phyloP scores from a whole-genome alignment of 2,113 vertebrate genomes.

The Mixornis gularis region DNA sequence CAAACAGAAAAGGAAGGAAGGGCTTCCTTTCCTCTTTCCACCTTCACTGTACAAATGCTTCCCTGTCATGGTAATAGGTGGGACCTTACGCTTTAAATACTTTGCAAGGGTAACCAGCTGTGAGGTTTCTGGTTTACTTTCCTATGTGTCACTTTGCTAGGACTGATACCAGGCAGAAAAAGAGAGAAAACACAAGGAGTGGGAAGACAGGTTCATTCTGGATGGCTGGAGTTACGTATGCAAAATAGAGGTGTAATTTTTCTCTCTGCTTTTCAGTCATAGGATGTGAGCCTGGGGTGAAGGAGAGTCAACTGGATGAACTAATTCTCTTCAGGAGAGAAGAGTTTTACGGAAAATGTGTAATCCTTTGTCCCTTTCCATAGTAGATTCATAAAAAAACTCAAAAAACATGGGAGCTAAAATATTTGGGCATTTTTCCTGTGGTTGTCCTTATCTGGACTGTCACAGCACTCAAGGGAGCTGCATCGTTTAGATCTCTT shows the following conservation, averaged over 20 bases:
- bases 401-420: background rate
- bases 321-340: background rate
- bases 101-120: background rate
- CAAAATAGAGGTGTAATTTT: background rate
- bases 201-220: background rate
- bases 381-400: background rate
- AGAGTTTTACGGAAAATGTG: background rate
- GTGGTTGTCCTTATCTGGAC: background rate
- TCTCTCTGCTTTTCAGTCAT: background rate
- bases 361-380: background rate
- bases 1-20: background rate
- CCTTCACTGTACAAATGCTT: background rate
- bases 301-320: background rate
- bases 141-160: background rate
- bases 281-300: background rate
- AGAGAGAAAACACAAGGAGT: background rate
- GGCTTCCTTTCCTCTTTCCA: background rate
- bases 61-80: background rate
- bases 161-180: background rate
- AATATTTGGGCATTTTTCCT: background rate
- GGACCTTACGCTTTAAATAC: background rate
- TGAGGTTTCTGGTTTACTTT: background rate
- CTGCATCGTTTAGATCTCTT: background rate
- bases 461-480: background rate
- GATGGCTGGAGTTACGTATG: background rate